A percentile compares a stretch with the other conserved stretches of the same genome.
phyloP scores from a whole-genome alignment of 2,888 invertebrate genomes.

The Drosophila mayaguana region DNA sequence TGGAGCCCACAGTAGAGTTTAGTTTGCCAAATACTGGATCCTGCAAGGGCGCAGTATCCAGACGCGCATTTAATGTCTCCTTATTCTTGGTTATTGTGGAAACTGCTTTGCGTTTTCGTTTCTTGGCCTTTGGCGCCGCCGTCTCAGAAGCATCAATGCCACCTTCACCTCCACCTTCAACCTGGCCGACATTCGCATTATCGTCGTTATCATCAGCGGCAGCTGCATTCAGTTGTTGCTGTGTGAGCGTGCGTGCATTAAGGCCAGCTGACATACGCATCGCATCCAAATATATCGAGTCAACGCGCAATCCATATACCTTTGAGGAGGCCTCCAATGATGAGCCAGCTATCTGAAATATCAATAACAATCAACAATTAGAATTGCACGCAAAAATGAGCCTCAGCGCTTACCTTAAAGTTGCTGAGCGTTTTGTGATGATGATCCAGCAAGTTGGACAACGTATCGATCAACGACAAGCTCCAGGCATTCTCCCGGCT shows the following conservation, averaged over 20 bases:
- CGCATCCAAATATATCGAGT: slow-evolving; percentile 92
- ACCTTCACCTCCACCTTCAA: slow-evolving; percentile 56
- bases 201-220: slow-evolving; percentile 61
- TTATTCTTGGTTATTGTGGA: slow-evolving; percentile 85
- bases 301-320: slow-evolving; percentile 94
- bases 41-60: slow-evolving; percentile 85
- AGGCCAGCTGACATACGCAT: slow-evolving; percentile 90
- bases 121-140: slow-evolving; percentile 72
- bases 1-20: slow-evolving; percentile 87
- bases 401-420: slow-evolving; percentile 87
- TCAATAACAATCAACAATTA: slow-evolving; percentile 47
- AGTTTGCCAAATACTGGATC: slow-evolving; percentile 88
- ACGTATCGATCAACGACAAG: slow-evolving; percentile 93
- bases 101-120: slow-evolving; percentile 69
- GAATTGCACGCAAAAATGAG: neutral
- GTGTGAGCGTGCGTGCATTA: slow-evolving; percentile 81
- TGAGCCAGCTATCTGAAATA: slow-evolving; percentile 91
- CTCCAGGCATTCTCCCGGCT: slow-evolving; percentile 95
- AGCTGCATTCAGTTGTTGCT: slow-evolving; percentile 62
- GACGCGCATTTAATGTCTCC: slow-evolving; percentile 83
- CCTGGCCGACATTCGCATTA: slow-evolving; percentile 37
- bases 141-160: slow-evolving; percentile 42
- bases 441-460: slow-evolving; percentile 90
- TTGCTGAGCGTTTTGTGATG: slow-evolving; percentile 90
- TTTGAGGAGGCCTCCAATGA: slow-evolving; percentile 95